Conservation (phyloP, 1,140 invertebrate species). For the Lysiphlebus fabarum region DNA sequence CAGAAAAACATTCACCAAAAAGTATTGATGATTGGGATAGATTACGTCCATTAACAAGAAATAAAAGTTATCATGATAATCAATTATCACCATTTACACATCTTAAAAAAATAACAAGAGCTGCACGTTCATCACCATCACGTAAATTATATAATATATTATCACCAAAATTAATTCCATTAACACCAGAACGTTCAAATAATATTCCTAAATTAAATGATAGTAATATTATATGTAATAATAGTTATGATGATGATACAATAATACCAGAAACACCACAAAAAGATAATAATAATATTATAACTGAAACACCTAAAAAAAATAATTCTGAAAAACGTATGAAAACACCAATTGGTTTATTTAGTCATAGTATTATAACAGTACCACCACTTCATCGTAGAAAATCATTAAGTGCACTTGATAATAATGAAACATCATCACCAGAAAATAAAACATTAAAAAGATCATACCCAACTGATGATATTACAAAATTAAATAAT, state of each 20-base stretch:
- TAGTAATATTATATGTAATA: background rate
- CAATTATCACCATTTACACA: slow-evolving; percentile 34
- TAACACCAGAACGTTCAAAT: slow-evolving; percentile 7
- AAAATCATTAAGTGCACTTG: slow-evolving; percentile 34
- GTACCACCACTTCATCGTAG: slow-evolving; percentile 40
- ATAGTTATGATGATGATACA: background rate
- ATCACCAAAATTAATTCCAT: slow-evolving; percentile 24
- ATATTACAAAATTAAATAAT: background rate
- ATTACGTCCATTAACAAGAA: slow-evolving; percentile 14
- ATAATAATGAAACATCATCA: slow-evolving; percentile 28
- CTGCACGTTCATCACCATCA: slow-evolving; percentile 33
- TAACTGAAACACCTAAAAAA: slow-evolving; percentile 39
- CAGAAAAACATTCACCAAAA: slow-evolving; percentile 29
- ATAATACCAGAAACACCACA: slow-evolving; percentile 19
- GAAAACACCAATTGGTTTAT: slow-evolving; percentile 42
- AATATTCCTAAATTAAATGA: background rate
- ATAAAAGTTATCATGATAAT: background rate
- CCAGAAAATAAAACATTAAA: slow-evolving; percentile 34
- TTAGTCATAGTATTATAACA: slow-evolving; percentile 31
- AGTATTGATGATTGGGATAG: slow-evolving; percentile 30
- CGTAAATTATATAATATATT: slow-evolving; percentile 22
- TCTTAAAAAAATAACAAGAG: slow-evolving; percentile 31
- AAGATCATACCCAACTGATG: slow-evolving; percentile 30
- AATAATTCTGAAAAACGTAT: slow-evolving; percentile 32
- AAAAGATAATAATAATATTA: slow-evolving; percentile 22